Evolutionary conservation across 2,797 vertebrate genomes (phyloP), one percentile per base, ranked within the genome.

Genomic region (Premnoplex brunnescens): DNA sequence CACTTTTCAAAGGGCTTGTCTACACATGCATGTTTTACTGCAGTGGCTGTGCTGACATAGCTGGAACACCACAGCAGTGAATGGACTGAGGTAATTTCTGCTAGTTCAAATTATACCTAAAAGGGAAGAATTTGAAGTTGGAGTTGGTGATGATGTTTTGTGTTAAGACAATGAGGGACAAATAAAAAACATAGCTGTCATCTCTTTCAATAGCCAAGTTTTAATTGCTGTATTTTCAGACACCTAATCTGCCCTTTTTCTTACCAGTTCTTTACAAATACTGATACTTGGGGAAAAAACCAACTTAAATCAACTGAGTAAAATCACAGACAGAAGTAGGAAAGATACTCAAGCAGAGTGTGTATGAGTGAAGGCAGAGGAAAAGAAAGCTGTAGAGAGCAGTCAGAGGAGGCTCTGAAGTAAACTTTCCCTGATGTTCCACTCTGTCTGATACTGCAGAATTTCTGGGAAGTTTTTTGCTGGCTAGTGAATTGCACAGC

Each of bases 1-100:
- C 77, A 41, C 74, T 88, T 93, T 79, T 82, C 63, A 59, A 87
- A 94, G 77, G 77, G 67, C 96, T 95, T 97, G 96, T 91, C 94
- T 85, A 18, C 48, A 85, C 95, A 94, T 59, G 96, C 48, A 66
- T 81, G 77, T 85, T 89, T 88, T 95, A 94, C 81, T 88, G 12
- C 86, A 60, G 64, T 56, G 85, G 67, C 67, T 89, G 46, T 80
- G 89, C 84, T 94, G 93, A 89, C 78, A 72, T 73, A 91, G 68
- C 72, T 85, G 91, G 80, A 95, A 85, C 92, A 96, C 72, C 68
- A 62, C 86, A 77, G 75, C 64, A 58, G 54, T 84, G 72, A 77
- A 9, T 77, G 66, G 86, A 84, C 64, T 60, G 34, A 60, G 59
- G 52, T 87, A 67, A 94, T 86, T 92, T 93, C 77, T 96, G 32